Percentiles rank a stretch among this genome's conserved stretches.
These are phyloP conservation scores for Corvus cornix DNA, from an alignment of 2,113 vertebrate species.

Conservation along the genomic window DNA sequence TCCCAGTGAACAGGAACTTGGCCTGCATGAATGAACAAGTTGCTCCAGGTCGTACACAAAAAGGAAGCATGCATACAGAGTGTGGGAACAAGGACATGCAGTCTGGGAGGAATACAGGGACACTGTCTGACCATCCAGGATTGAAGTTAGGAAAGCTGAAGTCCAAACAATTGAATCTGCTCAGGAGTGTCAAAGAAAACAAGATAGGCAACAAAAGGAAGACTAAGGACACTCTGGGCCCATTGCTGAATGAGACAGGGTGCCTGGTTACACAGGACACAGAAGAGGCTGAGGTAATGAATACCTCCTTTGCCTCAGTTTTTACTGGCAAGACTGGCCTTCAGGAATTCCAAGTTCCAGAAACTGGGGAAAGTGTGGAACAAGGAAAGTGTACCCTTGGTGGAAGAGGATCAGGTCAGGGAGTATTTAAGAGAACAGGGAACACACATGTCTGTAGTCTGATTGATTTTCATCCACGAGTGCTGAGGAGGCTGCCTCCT, in stretches of 20 bases:
- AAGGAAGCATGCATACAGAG: neutral
- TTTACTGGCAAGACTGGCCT: neutral
- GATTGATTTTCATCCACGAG: neutral
- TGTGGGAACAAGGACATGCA: neutral
- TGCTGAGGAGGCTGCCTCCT: neutral
- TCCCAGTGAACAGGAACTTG: neutral
- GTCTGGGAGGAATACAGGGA: neutral
- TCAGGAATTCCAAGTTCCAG: neutral
- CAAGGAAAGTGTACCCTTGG: neutral
- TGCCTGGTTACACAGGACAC: neutral
- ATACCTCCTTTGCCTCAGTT: neutral
- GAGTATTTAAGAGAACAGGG: neutral
- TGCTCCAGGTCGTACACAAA: neutral
- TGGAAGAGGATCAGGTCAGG: neutral
- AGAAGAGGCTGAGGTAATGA: neutral
- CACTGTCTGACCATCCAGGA: neutral
- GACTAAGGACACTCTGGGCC: neutral
- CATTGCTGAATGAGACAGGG: neutral
- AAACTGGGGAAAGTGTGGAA: neutral
- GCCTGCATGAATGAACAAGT: neutral
- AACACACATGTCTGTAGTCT: neutral
- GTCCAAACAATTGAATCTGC: neutral
- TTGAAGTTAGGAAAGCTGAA: neutral
- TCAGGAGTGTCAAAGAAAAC: neutral
- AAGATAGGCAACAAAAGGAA: neutral